phyloP scores from a whole-genome alignment of 2,113 vertebrate genomes.

The Trichomycterus rosablanca region DNA sequence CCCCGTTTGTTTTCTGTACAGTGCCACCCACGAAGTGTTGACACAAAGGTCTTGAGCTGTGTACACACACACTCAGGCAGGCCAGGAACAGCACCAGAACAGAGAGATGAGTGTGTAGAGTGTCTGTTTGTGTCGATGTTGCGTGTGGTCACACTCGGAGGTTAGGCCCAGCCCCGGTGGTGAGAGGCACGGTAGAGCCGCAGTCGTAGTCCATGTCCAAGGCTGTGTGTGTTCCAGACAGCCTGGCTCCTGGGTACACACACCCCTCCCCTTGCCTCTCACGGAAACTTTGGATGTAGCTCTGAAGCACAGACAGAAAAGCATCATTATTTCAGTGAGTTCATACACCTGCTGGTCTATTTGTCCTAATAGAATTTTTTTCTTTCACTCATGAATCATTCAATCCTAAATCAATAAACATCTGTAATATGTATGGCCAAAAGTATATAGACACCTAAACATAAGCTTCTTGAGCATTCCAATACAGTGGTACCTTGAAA shows the following conservation, averaged over 20 bases:
- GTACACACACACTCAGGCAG: not conserved
- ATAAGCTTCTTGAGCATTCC: too few species aligned
- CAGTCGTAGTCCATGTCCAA: conserved; percentile 88
- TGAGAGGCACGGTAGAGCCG: conserved; percentile 81
- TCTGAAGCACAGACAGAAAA: conserved; percentile 62
- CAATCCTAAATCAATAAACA: too few species aligned
- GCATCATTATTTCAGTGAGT: too few species aligned
- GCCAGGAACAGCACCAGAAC: conserved; percentile 23
- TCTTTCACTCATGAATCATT: too few species aligned
- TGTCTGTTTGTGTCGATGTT: conserved; percentile 41
- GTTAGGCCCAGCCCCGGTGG: conserved; percentile 75
- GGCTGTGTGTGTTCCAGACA: conserved; percentile 70
- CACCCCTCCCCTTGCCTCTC: conserved; percentile 80
- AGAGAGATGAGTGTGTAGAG: conserved; percentile 14
- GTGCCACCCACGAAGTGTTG: not conserved
- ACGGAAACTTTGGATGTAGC: conserved; percentile 98
- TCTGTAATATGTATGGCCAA: too few species aligned
- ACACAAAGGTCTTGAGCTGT: conserved; percentile 1
- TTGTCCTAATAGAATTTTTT: too few species aligned
- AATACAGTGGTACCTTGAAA: too few species aligned
- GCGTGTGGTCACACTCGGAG: conserved; percentile 67
- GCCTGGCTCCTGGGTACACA: conserved; percentile 72
- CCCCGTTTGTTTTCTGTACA: conserved; percentile 3
- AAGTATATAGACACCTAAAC: too few species aligned
- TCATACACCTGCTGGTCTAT: too few species aligned